Percentiles rank a stretch among this genome's conserved stretches.
Conservation (phyloP, 1,140 invertebrate genomes). For the Lepidurus arcticus region DNA sequence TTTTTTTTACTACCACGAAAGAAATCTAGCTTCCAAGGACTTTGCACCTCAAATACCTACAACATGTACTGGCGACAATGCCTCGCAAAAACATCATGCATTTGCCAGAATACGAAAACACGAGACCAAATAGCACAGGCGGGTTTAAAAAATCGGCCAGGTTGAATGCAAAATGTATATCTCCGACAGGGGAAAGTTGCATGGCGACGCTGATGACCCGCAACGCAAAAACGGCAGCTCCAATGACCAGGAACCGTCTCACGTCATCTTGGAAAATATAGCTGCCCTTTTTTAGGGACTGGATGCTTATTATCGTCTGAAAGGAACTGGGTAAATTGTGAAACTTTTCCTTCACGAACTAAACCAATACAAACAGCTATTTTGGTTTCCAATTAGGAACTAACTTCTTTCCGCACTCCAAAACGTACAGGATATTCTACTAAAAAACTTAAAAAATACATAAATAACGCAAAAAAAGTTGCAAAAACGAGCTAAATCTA, state of each 20-base stretch:
- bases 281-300: neutral
- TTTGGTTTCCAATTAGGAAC: neutral
- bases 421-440: too few relatives aligned
- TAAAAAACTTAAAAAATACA: too few relatives aligned
- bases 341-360: slow-evolving; percentile 8
- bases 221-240: neutral
- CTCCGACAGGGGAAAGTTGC: neutral
- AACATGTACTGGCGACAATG: too few relatives aligned
- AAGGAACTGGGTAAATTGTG: neutral
- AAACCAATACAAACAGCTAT: slow-evolving; percentile 7
- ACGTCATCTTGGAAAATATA: slow-evolving; percentile 11
- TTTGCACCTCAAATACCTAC: too few relatives aligned
- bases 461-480: too few relatives aligned
- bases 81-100: too few relatives aligned
- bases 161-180: neutral
- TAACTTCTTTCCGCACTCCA: neutral
- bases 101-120: too few relatives aligned
- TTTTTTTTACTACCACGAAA: too few relatives aligned
- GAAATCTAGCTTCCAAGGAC: too few relatives aligned
- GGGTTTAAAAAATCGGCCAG: too few relatives aligned
- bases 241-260: slow-evolving; percentile 13
- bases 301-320: neutral
- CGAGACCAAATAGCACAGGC: too few relatives aligned
- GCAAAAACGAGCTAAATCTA: too few relatives aligned
- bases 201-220: slow-evolving; percentile 8